Conservation (phyloP, 1,140 invertebrate genomes). For the Pogonognathellus flavescens region DNA sequence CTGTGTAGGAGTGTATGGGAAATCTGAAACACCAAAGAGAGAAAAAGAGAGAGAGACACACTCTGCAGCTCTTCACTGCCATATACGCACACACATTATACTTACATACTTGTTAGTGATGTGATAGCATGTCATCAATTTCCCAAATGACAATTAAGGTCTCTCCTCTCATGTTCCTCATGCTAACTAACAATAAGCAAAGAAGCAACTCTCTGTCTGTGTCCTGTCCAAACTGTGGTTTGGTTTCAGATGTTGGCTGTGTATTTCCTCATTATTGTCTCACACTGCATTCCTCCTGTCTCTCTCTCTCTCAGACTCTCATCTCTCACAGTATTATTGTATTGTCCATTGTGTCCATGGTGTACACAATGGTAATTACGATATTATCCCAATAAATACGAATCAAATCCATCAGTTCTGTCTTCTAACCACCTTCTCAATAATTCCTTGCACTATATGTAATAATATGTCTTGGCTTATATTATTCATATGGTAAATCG, state of each 20-base stretch:
- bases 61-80: not conserved
- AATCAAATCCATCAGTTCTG: no score
- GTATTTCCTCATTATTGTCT: constrained; percentile 45
- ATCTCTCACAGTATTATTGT: not conserved
- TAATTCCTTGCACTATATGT: no score
- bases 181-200: not conserved
- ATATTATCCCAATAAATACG: not conserved
- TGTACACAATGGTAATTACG: not conserved
- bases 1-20: not conserved
- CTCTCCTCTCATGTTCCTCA: constrained; percentile 19
- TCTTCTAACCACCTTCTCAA: no score
- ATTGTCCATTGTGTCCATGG: not conserved
- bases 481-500: no score
- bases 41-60: constrained; percentile 21
- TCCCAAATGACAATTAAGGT: constrained; percentile 50
- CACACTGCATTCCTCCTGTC: not conserved
- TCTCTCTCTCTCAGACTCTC: not conserved
- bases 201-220: not conserved
- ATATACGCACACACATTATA: not conserved
- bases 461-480: no score
- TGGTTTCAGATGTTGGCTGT: not conserved
- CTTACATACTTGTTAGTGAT: not conserved
- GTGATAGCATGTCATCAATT: constrained; percentile 47
- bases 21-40: not conserved
- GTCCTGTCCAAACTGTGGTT: no score